Evolutionary conservation across 2,113 vertebrate species (phyloP), one percentile per base, ranked within the genome.

Genomic region (Mustelus asterias): DNA sequence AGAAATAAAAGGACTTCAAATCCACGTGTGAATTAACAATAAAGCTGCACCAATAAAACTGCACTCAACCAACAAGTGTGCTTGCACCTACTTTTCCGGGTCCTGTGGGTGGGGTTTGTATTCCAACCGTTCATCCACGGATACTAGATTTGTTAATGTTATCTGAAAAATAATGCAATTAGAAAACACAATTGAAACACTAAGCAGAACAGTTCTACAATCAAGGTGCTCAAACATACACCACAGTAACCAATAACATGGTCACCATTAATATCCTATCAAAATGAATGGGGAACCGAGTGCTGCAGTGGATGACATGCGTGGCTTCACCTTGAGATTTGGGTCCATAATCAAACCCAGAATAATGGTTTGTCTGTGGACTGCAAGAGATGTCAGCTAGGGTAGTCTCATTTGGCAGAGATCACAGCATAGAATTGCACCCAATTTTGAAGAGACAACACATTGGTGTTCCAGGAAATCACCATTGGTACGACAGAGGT

Each of bases 71-170:
- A 83, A 63, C 60, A 41, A 20, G 20, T 60, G 22, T 54, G 58
- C 44, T 33, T 78, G 16, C 48, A 97, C 98, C 97, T 97, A 99
- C 99, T 98, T 99, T 83, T 98, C 98, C 96, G 98, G 97, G 89
- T 99, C 97, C 1, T 98, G 98, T 96, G 99, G 99, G 95, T 99
- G 99, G n/a, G 99, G 99, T 96, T 98, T 99, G 96, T 99, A 99
- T 13, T 98, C 97, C 22, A 99, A 98, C 96, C 97, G 98, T 97
- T 99, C 99, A 96, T 99, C 99, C 96, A 99, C 99, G 0, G 99
- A 99, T 80, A 99, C 99, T 94, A 99, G 97, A 96, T 99, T 99
- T 96, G 99, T 99, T 97, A 99, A 99, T 0, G 99, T 99, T 97
- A 99, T 99, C 99, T 99, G 96, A 0, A 67, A 93, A 96, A 96